Conservation (phyloP, 2,888 invertebrate genomes). For the Gnatocerus cornutus region DNA sequence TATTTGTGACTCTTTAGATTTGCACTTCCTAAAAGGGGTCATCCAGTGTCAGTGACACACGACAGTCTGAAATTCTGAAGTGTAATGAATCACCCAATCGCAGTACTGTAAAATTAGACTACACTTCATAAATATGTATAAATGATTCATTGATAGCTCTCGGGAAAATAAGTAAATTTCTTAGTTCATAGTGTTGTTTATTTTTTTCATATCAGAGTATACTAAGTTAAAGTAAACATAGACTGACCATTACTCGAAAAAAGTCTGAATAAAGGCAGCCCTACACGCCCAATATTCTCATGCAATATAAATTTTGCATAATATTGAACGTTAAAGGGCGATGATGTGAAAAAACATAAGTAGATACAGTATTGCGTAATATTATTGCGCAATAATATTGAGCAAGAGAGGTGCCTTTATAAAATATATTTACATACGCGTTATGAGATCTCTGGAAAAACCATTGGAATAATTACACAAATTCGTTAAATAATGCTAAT, state of each 20-base stretch:
- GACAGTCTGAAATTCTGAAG: not conserved
- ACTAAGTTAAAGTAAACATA: slow-evolving; percentile 68
- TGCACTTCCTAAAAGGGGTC: too few species aligned
- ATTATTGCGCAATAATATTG: slow-evolving; percentile 50
- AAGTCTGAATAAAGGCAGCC: slow-evolving; percentile 55
- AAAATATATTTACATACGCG: slow-evolving; percentile 62
- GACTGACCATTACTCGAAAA: slow-evolving; percentile 69
- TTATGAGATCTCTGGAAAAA: slow-evolving; percentile 67
- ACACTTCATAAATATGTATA: slow-evolving; percentile 11
- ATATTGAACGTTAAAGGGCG: slow-evolving; percentile 52
- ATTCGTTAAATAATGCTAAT: slow-evolving; percentile 49
- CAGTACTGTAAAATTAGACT: slow-evolving; percentile 5
- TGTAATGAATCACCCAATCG: slow-evolving; percentile 18
- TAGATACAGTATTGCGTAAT: slow-evolving; percentile 43
- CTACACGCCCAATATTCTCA: slow-evolving; percentile 51
- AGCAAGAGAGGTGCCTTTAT: slow-evolving; percentile 53
- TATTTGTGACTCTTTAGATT: too few species aligned
- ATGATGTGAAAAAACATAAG: slow-evolving; percentile 47
- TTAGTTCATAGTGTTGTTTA: slow-evolving; percentile 64
- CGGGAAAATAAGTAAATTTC: not conserved
- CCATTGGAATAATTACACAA: slow-evolving; percentile 65
- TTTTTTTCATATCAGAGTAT: slow-evolving; percentile 68
- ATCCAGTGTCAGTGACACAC: too few species aligned
- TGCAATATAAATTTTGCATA: slow-evolving; percentile 49
- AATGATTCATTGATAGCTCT: not conserved